phyloP scores from a whole-genome alignment of 2,888 invertebrate genomes.

The Julus scandinavius region DNA sequence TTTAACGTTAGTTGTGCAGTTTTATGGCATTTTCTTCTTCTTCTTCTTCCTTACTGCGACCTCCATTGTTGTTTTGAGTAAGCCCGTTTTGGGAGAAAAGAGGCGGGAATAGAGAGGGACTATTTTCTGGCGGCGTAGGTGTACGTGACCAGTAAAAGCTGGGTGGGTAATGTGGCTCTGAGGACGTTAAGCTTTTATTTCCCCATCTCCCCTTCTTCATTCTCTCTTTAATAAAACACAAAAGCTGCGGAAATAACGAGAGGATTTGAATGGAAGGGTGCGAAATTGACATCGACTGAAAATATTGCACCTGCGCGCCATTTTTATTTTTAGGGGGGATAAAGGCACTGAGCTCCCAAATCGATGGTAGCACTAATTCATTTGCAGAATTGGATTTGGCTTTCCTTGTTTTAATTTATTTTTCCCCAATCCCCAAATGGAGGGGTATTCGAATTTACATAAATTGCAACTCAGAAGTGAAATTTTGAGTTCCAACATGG shows the following conservation, averaged over 20 bases:
- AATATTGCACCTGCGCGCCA: conserved; percentile 42
- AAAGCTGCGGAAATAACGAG: conserved; percentile 45
- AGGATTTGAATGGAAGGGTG: conserved; percentile 45
- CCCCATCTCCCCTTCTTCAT: conserved; percentile 39
- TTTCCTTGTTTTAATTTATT: conserved; percentile 21
- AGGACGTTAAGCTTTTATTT: conserved; percentile 42
- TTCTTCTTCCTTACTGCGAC: neutral
- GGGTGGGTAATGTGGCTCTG: neutral
- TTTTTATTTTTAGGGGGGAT: conserved; percentile 1
- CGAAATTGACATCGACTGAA: conserved; percentile 37
- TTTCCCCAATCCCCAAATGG: neutral
- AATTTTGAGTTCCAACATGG: conserved; percentile 23
- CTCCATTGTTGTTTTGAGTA: conserved; percentile 25
- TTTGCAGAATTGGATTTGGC: neutral
- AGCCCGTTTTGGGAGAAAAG: neutral
- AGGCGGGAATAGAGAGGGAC: conserved; percentile 30
- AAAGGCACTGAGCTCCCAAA: neutral
- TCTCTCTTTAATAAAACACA: conserved; percentile 42
- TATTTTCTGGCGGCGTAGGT: neutral
- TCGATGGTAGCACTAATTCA: neutral
- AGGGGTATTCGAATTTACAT: neutral
- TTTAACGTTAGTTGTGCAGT: neutral
- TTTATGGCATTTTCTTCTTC: conserved; percentile 21
- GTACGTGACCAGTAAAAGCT: neutral
- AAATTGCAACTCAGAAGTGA: neutral